Conservation (phyloP, 2,888 invertebrate genomes). For the Gibbula magus region DNA sequence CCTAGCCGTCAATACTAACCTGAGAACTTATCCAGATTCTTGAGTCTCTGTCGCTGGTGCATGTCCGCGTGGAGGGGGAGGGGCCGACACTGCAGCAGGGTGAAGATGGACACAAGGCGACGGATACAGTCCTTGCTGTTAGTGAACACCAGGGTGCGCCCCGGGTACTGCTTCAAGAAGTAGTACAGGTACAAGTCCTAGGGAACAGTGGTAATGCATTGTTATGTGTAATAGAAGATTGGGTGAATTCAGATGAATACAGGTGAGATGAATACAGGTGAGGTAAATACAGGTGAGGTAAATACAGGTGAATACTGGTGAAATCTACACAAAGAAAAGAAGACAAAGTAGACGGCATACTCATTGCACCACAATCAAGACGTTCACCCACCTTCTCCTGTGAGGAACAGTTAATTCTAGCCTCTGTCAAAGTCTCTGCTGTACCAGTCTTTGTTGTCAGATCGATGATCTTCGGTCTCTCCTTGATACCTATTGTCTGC, state of each 20-base stretch:
- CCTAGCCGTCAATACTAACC: slow-evolving; percentile 51
- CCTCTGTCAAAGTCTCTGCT: slow-evolving; percentile 87
- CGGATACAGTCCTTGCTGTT: slow-evolving; percentile 91
- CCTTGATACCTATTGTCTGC: slow-evolving; percentile 85
- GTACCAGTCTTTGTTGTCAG: slow-evolving; percentile 89
- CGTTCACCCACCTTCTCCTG: slow-evolving; percentile 70
- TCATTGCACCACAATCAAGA: background rate
- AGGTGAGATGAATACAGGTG: background rate
- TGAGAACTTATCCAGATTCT: slow-evolving; percentile 89
- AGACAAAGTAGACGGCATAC: too few species aligned
- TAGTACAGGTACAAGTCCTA: slow-evolving; percentile 95
- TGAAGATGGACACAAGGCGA: slow-evolving; percentile 79
- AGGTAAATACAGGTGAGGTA: background rate
- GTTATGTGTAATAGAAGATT: background rate
- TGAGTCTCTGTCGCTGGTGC: slow-evolving; percentile 94
- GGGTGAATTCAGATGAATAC: background rate
- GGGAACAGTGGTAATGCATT: background rate
- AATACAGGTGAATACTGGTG: background rate
- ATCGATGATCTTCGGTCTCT: slow-evolving; percentile 94
- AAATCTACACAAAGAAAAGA: too few species aligned
- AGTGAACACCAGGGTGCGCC: slow-evolving; percentile 91
- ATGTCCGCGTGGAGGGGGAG: slow-evolving; percentile 82
- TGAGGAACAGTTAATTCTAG: slow-evolving; percentile 80
- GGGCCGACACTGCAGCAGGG: slow-evolving; percentile 70
- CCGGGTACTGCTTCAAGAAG: slow-evolving; percentile 87